These are phyloP conservation scores for Drosophila algonquin DNA, from an alignment of 2,888 invertebrate species.

Conservation along the genomic window DNA sequence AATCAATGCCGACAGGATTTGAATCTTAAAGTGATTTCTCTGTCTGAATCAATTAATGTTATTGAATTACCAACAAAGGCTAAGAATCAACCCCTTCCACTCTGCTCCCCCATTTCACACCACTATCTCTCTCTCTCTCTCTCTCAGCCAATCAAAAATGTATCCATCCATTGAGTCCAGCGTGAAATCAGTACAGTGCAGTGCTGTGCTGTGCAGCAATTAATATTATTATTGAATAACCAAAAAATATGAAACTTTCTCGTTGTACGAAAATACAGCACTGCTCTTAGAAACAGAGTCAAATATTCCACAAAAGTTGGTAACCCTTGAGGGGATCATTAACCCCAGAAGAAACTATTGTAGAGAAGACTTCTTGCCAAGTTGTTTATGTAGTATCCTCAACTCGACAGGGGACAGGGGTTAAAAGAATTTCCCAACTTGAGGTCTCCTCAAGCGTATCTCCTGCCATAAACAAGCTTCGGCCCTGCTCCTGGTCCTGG, in stretches of 20 bases:
- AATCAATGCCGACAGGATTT: background rate
- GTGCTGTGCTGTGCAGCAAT: constrained; percentile 6
- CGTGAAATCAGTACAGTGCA: background rate
- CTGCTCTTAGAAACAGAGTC: constrained; percentile 12
- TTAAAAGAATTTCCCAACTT: constrained; percentile 23
- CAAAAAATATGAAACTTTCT: background rate
- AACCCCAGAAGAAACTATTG: constrained; percentile 33
- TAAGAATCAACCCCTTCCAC: background rate
- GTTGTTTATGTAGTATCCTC: constrained; percentile 26
- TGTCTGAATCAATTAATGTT: constrained; percentile 17
- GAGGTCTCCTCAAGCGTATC: constrained; percentile 39
- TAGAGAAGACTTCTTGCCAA: constrained; percentile 19
- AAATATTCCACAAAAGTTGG: constrained; percentile 23
- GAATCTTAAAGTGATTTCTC: background rate
- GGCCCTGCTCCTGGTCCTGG: constrained; percentile 13
- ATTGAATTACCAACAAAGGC: constrained; percentile 21
- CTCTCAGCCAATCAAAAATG: background rate
- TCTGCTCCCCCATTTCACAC: background rate
- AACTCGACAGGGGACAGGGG: background rate
- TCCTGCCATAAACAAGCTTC: constrained; percentile 37
- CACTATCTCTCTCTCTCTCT: background rate
- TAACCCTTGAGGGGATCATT: constrained; percentile 36
- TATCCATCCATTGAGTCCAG: too few species aligned
- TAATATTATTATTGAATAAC: constrained; percentile 27
- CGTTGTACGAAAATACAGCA: background rate